Evolutionary conservation across 2,888 invertebrate species (phyloP).

Genomic region (Parelbella ahira): DNA sequence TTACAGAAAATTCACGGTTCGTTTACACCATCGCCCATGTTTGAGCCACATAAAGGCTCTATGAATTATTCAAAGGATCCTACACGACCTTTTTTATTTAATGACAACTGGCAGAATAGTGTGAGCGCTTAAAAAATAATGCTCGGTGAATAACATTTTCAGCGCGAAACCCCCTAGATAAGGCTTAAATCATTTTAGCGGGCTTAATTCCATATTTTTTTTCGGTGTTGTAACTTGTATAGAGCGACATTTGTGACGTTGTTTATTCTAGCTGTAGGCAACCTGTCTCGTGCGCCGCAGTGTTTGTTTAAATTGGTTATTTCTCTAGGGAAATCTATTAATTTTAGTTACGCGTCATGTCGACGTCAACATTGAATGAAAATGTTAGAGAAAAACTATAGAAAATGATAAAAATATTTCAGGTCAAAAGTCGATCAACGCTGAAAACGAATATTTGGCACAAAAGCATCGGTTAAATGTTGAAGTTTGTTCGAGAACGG

Average conservation of each 20-base stretch:
- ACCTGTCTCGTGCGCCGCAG: slow-evolving; percentile 1
- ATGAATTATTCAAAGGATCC: slow-evolving; percentile 58
- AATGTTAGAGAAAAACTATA: no score
- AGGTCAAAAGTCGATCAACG: not conserved
- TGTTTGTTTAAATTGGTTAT: slow-evolving; percentile 14
- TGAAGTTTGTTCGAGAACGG: slow-evolving; percentile 4
- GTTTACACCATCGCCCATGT: slow-evolving; percentile 52
- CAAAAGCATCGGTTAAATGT: no score
- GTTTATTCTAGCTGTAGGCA: slow-evolving; percentile 12
- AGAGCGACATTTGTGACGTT: not conserved
- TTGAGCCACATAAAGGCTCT: slow-evolving; percentile 45
- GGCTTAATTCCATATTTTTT: no score
- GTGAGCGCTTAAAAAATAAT: slow-evolving; percentile 28
- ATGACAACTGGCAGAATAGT: slow-evolving; percentile 39
- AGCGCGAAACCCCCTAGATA: not conserved
- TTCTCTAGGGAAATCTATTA: slow-evolving; percentile 17
- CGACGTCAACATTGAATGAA: no score
- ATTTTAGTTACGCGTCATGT: slow-evolving; percentile 3
- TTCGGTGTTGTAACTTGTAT: not conserved
- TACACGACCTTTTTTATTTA: slow-evolving; percentile 51
- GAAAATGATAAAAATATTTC: not conserved
- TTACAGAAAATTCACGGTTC: slow-evolving; percentile 52
- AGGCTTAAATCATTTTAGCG: not conserved
- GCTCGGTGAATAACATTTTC: not conserved
- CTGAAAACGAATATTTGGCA: no score